Evolutionary conservation across 2,797 vertebrate species (phyloP).

Genomic region (Pipistrellus pygmaeus): DNA sequence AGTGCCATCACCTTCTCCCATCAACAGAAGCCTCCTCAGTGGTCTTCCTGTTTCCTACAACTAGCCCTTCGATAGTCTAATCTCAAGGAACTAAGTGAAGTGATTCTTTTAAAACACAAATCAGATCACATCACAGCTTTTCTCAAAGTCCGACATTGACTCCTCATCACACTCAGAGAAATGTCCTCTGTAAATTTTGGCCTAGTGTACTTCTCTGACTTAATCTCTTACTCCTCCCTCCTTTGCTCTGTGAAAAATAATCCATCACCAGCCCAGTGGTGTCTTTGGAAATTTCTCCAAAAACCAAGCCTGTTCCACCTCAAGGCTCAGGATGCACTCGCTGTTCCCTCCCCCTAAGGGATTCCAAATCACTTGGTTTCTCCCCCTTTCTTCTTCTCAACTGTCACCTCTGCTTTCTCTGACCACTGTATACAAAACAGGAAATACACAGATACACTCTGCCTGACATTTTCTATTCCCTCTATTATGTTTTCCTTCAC

Average conservation of each 20-base stretch:
- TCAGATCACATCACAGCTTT: background rate
- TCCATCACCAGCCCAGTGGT: background rate
- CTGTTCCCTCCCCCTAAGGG: background rate
- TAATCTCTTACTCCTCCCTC: background rate
- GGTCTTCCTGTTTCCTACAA: background rate
- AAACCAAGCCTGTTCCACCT: background rate
- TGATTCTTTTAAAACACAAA: conserved; percentile 19
- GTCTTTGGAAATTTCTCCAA: conserved; percentile 12
- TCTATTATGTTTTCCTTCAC: background rate
- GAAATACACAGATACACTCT: background rate
- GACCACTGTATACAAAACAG: background rate
- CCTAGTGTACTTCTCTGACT: background rate
- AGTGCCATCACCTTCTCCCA: background rate
- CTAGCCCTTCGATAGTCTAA: background rate
- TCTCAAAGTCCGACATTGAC: background rate
- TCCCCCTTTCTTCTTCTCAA: background rate
- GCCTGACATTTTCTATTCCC: background rate
- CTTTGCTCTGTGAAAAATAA: background rate
- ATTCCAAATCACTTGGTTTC: background rate
- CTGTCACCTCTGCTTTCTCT: background rate
- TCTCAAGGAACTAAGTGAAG: background rate
- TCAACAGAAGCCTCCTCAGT: background rate
- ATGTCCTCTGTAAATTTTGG: background rate
- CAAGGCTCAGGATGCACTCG: background rate
- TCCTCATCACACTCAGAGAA: background rate